phyloP scores from a whole-genome alignment of 1,140 invertebrate species.

The Papilio dardanus region DNA sequence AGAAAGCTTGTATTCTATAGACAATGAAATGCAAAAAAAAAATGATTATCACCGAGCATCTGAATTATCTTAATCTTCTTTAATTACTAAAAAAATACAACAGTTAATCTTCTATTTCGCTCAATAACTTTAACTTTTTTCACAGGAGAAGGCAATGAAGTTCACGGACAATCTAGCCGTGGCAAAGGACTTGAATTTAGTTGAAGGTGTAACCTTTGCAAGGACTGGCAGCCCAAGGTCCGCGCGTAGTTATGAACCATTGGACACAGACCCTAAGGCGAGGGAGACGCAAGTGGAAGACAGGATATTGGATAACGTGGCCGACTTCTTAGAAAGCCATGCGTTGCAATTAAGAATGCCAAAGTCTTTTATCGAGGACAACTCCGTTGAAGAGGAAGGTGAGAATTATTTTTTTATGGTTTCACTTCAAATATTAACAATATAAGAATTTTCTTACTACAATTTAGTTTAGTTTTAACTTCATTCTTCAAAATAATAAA shows the following conservation, averaged over 20 bases:
- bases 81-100: neutral
- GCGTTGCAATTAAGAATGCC: conserved; percentile 90
- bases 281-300: conserved; percentile 71
- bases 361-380: conserved; percentile 85
- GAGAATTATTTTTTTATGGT: conserved; percentile 40
- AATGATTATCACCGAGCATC: neutral
- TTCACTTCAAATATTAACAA: conserved; percentile 8
- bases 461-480: too few relatives aligned
- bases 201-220: conserved; percentile 67
- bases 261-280: conserved; percentile 68
- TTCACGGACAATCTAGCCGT: conserved; percentile 72
- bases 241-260: conserved; percentile 71
- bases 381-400: conserved; percentile 86
- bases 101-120: too few relatives aligned
- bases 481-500: too few relatives aligned
- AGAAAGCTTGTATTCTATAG: neutral
- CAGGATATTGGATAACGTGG: conserved; percentile 88
- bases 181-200: conserved; percentile 64
- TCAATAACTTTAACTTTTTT: conserved; percentile 39
- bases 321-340: conserved; percentile 90
- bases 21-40: conserved; percentile 1
- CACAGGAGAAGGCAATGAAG: conserved; percentile 77
- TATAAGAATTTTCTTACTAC: too few relatives aligned
- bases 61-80: neutral
- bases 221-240: conserved; percentile 71